phyloP scores from a whole-genome alignment of 2,113 vertebrate genomes.

The Tinamus guttatus region DNA sequence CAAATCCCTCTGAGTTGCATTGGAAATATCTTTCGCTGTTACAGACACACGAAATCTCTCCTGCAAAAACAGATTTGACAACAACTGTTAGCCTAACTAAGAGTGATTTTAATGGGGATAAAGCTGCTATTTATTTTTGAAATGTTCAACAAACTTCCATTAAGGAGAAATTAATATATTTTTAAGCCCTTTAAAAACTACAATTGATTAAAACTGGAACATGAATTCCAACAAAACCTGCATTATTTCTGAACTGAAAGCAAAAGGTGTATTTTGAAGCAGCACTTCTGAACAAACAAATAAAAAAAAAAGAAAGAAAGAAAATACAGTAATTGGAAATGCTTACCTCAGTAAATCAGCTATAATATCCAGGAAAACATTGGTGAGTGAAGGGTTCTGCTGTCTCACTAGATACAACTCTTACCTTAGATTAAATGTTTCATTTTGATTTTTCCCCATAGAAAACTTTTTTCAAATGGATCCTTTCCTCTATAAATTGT shows the following conservation, averaged over 20 bases:
- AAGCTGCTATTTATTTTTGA: neutral
- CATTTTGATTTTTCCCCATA: neutral
- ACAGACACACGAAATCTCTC: neutral
- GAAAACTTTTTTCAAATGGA: neutral
- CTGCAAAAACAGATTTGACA: neutral
- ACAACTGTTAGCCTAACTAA: neutral
- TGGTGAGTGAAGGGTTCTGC: neutral
- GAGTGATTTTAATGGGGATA: neutral
- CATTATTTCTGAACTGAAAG: neutral
- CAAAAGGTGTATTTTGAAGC: neutral
- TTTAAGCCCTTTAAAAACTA: neutral
- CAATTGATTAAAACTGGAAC: neutral
- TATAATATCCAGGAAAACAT: neutral
- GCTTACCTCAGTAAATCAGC: neutral
- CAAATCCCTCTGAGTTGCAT: neutral
- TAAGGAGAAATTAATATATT: neutral
- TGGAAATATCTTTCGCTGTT: neutral
- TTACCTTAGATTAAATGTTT: neutral
- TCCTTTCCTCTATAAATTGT: neutral
- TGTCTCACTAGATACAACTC: neutral
- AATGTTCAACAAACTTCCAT: neutral
- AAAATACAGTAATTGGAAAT: neutral
- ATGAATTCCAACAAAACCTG: neutral
- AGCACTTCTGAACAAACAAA: neutral
- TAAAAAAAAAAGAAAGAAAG: neutral